Conservation (phyloP, 2,113 vertebrate genomes). For the Erythrolamprus reginae region DNA sequence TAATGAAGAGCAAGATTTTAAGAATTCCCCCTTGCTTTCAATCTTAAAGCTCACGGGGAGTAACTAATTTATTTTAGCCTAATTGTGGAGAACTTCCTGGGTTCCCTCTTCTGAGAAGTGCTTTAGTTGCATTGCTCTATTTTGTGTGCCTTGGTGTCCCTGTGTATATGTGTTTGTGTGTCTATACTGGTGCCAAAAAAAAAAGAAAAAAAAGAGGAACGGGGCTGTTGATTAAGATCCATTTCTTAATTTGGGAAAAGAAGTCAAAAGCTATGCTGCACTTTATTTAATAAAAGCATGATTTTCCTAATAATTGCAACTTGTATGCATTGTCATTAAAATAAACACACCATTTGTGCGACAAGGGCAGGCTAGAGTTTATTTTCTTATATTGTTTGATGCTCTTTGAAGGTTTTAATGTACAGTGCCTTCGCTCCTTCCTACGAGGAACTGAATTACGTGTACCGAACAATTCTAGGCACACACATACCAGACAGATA, state of each 20-base stretch:
- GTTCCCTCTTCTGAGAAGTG: neutral
- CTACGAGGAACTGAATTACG: neutral
- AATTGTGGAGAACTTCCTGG: neutral
- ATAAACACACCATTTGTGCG: neutral
- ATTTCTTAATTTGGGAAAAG: neutral
- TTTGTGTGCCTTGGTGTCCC: neutral
- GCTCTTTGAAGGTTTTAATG: rapidly evolving
- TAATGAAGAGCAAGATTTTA: conserved; percentile 17
- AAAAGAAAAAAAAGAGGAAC: neutral
- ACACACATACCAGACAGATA: neutral
- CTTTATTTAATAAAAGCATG: neutral
- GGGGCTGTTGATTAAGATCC: neutral
- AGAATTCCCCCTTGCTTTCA: conserved; percentile 3
- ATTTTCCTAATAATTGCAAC: neutral
- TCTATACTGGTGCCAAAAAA: neutral
- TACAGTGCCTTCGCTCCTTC: neutral
- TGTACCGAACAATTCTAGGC: neutral
- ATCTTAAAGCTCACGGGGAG: neutral
- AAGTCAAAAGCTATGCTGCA: neutral
- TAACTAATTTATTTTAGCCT: neutral
- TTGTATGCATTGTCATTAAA: neutral
- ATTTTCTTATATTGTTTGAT: neutral
- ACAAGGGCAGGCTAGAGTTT: neutral
- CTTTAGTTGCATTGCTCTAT: too few species aligned
- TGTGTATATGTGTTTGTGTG: neutral